Percentiles rank a stretch among this genome's conserved stretches.
Conservation (phyloP, 1,140 invertebrate species). For the Ceratitis capitata region DNA sequence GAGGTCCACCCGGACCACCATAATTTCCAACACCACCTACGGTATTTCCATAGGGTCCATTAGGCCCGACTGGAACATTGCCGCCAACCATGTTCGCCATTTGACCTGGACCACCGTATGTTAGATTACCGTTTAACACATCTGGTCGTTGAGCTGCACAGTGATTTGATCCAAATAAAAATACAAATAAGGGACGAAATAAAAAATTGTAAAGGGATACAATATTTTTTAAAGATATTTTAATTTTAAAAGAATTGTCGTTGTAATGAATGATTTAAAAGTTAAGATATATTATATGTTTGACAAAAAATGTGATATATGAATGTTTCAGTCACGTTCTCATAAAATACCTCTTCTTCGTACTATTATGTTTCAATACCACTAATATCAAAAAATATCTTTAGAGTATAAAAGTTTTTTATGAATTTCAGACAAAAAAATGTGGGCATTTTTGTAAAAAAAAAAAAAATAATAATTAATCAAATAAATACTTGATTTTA, state of each 20-base stretch:
- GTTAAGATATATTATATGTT: too few species aligned
- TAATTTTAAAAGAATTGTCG: not conserved
- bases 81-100: conserved; percentile 56
- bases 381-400: too few species aligned
- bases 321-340: too few species aligned
- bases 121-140: conserved; percentile 37
- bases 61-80: conserved; percentile 44
- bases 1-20: conserved; percentile 50
- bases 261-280: not conserved
- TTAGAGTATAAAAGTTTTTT: too few species aligned
- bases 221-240: not conserved
- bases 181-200: not conserved
- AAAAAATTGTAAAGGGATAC: conserved; percentile 17
- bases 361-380: too few species aligned
- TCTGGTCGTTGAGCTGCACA: conserved; percentile 20
- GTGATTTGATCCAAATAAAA: conserved; percentile 23
- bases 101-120: conserved; percentile 51
- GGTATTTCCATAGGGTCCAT: conserved; percentile 54
- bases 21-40: conserved; percentile 51
- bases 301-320: too few species aligned
- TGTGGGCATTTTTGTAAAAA: too few species aligned
- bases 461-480: too few species aligned
- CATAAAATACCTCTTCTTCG: too few species aligned
- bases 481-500: too few species aligned
- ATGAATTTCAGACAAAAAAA: too few species aligned